Evolutionary conservation across 2,888 invertebrate genomes (phyloP), one percentile per base, ranked within the genome.

Genomic region (Coelopa pilipes): DNA sequence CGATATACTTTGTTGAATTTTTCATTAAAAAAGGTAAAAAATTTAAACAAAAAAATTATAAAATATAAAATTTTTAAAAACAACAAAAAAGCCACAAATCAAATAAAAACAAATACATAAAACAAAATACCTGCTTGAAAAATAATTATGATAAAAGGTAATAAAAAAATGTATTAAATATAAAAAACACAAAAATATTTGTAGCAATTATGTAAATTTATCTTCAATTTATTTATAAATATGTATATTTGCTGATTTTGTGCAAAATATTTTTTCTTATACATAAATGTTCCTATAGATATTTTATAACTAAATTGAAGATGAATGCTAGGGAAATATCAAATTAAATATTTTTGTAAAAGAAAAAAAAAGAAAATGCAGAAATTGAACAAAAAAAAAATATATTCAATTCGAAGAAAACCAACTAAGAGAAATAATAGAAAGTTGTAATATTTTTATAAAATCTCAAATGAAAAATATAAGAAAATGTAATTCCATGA

Each of bases 381-480:
- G 11, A 50, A 21, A 66, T 50, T n/a, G 13, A 65, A 46, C 45
- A 65, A 71, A 71, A 55, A 19, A 63, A 62, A 34, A 34, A n/a
- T 24, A 21, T 60, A 69, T 57, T 69, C 46, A 47, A 57, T 69
- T 24, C n/a, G 57, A 69, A 19, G 63, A 63, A 73, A 70, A 73
- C 55, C 59, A 21, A 55, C 45, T 72, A 65, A 59, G 65, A 55
- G 21, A 63, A 19, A 70, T 63, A 63, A 63, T 70, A 74, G 46
- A 65, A 65, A 74, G 65, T 62, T 73, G 59, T 59, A 72, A 21
- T 72, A 72, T 73, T 73, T 73, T 73, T 73, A 69, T 73, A 73
- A 55, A 71, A 71, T 55, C 65, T 71, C 63, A 63, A 63, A 63
- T 71, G 63, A 60, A 71, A 46, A 70, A 70, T 24, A 70, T 53